A percentile compares a stretch with the other conserved stretches of the same genome.
phyloP scores from a whole-genome alignment of 2,888 invertebrate species.

The Dioctria rufipes region DNA sequence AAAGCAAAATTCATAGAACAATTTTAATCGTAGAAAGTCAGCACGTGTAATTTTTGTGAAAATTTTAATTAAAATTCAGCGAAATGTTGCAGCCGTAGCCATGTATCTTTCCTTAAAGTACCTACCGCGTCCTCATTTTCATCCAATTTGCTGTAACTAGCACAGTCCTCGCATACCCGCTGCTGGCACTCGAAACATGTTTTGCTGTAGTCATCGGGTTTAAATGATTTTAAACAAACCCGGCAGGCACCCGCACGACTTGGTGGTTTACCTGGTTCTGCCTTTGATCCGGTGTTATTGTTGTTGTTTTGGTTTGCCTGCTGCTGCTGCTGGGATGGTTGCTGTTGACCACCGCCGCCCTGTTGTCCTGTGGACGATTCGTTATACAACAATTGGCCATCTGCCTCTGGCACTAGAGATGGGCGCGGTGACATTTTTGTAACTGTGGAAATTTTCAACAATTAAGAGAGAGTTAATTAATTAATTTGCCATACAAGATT shows the following conservation, averaged over 20 bases:
- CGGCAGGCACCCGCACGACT: constrained; percentile 85
- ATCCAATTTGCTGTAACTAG: constrained; percentile 89
- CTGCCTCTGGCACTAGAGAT: constrained; percentile 72
- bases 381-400: constrained; percentile 62
- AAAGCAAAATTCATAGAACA: neutral
- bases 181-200: constrained; percentile 93
- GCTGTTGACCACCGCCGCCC: constrained; percentile 55
- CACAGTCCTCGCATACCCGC: constrained; percentile 93
- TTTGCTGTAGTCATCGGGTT: constrained; percentile 89
- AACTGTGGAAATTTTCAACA: constrained; percentile 72
- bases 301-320: constrained; percentile 72
- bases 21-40: neutral
- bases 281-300: constrained; percentile 61
- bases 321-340: constrained; percentile 70
- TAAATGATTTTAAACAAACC: constrained; percentile 90
- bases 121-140: constrained; percentile 87
- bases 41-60: neutral
- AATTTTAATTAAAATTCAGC: constrained; percentile 30
- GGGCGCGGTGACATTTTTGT: constrained; percentile 81
- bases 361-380: constrained; percentile 70
- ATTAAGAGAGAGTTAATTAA: constrained; percentile 38
- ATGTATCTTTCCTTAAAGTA: constrained; percentile 54
- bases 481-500: neutral
- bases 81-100: neutral
- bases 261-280: constrained; percentile 81